phyloP scores from a whole-genome alignment of 92 coral and sea anemone species.

The Muricea muricata region DNA sequence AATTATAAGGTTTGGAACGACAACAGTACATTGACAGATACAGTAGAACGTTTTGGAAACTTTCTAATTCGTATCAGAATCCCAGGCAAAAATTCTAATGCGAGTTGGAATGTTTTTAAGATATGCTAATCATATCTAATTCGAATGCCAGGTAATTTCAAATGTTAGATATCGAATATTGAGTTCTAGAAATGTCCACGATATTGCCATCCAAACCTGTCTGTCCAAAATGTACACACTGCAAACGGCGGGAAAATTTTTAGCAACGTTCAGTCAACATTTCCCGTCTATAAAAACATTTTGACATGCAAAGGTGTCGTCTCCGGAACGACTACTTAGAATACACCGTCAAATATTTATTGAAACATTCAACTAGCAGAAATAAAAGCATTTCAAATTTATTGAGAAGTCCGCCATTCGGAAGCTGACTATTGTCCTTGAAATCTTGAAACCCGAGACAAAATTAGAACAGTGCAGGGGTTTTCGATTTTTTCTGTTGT shows the following conservation, averaged over 20 bases:
- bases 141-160: too few species aligned
- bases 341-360: not conserved
- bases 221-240: not conserved
- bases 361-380: not conserved
- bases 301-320: constrained; percentile 9
- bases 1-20: too few species aligned
- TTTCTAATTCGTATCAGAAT: too few species aligned
- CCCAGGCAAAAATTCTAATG: too few species aligned
- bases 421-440: not conserved
- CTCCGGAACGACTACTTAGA: not conserved
- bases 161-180: not conserved
- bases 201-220: not conserved
- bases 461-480: not conserved
- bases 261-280: not conserved
- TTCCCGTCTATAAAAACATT: not conserved
- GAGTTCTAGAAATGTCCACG: not conserved
- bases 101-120: not conserved
- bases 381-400: not conserved
- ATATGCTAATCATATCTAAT: too few species aligned
- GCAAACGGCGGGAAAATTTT: not conserved
- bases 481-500: not conserved
- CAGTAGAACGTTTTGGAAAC: too few species aligned
- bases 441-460: not conserved
- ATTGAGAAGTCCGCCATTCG: not conserved
- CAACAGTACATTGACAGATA: too few species aligned